These are phyloP conservation scores for Pseudobourletiella spinata DNA, from an alignment of 1,140 invertebrate genomes.

Conservation along the genomic window DNA sequence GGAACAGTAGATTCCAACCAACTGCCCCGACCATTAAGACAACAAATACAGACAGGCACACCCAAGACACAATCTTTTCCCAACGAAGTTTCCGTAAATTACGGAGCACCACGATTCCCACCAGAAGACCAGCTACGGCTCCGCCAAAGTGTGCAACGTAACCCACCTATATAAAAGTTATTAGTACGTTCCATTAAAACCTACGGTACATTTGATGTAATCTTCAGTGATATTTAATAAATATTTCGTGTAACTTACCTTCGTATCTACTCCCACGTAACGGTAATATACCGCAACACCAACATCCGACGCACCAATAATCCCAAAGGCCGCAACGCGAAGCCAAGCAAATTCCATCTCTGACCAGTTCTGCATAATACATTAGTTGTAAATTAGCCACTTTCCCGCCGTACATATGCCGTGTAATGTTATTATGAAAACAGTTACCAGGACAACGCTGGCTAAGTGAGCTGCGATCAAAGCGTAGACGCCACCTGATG, in stretches of 20 bases:
- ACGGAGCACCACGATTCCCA: slow-evolving; percentile 81
- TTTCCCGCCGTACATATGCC: too few species aligned
- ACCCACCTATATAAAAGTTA: slow-evolving; percentile 50
- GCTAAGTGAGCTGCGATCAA: slow-evolving; percentile 90
- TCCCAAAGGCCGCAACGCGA: slow-evolving; percentile 65
- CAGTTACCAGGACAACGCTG: slow-evolving; percentile 81
- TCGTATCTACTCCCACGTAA: slow-evolving; percentile 50
- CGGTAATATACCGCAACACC: slow-evolving; percentile 73
- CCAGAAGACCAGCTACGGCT: slow-evolving; percentile 76
- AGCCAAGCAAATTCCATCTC: slow-evolving; percentile 83
- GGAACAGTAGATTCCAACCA: slow-evolving; percentile 57
- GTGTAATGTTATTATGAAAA: slow-evolving; percentile 6
- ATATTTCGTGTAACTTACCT: slow-evolving; percentile 14
- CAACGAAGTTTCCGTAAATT: slow-evolving; percentile 78
- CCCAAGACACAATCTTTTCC: slow-evolving; percentile 74
- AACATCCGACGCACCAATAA: slow-evolving; percentile 64
- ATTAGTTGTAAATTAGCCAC: too few species aligned
- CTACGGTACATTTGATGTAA: too few species aligned
- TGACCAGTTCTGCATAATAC: slow-evolving; percentile 65
- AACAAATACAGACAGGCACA: slow-evolving; percentile 64
- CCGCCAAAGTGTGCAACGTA: slow-evolving; percentile 85
- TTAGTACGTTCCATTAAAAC: background rate
- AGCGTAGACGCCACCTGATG: slow-evolving; percentile 89
- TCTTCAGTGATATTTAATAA: too few species aligned
- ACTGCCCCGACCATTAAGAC: slow-evolving; percentile 64